Percentiles rank a stretch among this genome's conserved stretches.
phyloP scores from a whole-genome alignment of 2,113 vertebrate species.

The Cyanoderma ruficeps region DNA sequence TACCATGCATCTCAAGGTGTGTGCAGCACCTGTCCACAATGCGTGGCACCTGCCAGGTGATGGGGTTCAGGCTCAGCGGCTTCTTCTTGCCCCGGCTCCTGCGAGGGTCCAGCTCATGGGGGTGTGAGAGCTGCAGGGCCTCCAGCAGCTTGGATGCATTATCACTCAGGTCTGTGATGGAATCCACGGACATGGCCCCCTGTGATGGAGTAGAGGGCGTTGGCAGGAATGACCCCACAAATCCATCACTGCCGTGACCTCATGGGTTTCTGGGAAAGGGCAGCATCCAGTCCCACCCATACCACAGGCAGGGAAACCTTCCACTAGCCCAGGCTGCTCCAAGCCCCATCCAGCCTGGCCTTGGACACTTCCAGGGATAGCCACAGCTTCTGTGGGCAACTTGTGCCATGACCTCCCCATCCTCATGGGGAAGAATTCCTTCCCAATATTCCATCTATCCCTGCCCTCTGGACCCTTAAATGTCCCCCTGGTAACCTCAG shows the following conservation, averaged over 20 bases:
- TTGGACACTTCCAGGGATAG: background rate
- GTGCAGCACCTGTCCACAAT: conserved; percentile 88
- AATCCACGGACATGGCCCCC: conserved; percentile 91
- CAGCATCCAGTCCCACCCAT: background rate
- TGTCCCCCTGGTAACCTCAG: background rate
- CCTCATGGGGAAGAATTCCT: background rate
- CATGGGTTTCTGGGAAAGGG: background rate
- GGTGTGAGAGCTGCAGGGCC: conserved; percentile 90
- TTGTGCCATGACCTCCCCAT: rapidly evolving
- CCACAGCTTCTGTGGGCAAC: background rate
- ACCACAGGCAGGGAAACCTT: background rate
- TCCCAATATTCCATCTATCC: too few species aligned
- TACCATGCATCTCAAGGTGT: conserved; percentile 87
- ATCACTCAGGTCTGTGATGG: conserved; percentile 86
- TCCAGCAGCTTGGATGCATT: conserved; percentile 85
- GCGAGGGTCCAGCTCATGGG: conserved; percentile 81
- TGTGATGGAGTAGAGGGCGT: conserved; percentile 19
- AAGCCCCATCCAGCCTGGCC: background rate
- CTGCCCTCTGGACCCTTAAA: background rate
- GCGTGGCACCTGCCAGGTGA: conserved; percentile 87
- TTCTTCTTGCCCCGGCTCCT: conserved; percentile 75
- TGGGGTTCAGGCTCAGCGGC: conserved; percentile 88
- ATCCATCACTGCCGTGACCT: rapidly evolving
- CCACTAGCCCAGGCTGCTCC: rapidly evolving
- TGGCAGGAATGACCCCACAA: background rate